phyloP scores from a whole-genome alignment of 2,888 invertebrate genomes.

The Eristalis tenax region DNA sequence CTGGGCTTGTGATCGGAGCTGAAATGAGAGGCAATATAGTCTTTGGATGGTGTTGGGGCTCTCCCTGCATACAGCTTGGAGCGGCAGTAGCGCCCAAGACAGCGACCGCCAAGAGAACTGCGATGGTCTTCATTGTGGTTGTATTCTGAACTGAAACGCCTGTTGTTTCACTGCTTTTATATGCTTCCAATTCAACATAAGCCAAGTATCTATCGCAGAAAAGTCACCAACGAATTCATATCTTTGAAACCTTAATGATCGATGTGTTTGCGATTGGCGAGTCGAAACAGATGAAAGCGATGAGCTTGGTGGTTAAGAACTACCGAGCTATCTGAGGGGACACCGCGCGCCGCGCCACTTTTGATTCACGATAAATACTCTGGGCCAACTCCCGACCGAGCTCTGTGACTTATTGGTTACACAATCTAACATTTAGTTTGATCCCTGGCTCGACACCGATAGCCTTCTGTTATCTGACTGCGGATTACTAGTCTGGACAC shows the following conservation, averaged over 20 bases:
- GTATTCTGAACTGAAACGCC: neutral
- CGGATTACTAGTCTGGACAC: neutral
- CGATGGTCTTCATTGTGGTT: slow-evolving; percentile 16
- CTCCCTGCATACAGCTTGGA: neutral
- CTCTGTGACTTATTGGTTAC: slow-evolving; percentile 15
- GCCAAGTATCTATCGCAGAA: neutral
- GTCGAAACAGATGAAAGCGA: too few species aligned
- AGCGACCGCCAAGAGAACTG: neutral
- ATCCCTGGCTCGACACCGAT: neutral
- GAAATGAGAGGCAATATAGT: neutral
- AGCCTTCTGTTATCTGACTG: neutral
- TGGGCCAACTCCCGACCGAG: neutral
- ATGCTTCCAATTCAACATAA: neutral
- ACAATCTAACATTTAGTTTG: neutral
- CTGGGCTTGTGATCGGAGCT: neutral
- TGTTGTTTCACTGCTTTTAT: slow-evolving; percentile 3
- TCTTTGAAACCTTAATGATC: neutral
- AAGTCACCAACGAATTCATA: neutral
- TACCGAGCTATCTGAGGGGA: neutral
- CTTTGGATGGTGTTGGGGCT: too few species aligned
- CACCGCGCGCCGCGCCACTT: neutral
- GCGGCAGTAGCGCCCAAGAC: slow-evolving; percentile 13
- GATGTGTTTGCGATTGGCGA: neutral
- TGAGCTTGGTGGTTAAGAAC: neutral
- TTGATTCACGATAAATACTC: neutral